These are phyloP conservation scores for Macrochelys suwanniensis DNA, from an alignment of 2,797 vertebrate species.

Conservation along the genomic window DNA sequence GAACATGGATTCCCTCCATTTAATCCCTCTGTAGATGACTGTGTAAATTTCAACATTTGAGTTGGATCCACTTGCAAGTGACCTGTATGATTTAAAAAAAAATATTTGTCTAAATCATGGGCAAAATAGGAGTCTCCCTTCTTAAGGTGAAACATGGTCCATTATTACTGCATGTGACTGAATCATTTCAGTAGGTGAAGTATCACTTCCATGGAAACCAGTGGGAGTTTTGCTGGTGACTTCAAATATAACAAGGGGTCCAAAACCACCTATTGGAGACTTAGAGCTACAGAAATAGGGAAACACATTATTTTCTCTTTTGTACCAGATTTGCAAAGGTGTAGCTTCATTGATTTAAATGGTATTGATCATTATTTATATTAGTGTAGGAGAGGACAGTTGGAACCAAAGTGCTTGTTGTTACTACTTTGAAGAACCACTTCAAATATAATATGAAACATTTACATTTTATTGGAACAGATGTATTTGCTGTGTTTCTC, in stretches of 20 bases:
- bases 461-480: not conserved
- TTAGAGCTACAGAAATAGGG: not conserved
- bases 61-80: not conserved
- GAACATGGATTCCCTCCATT: not conserved
- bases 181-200: not conserved
- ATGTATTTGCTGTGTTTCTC: not conserved
- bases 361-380: not conserved
- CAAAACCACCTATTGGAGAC: too few species aligned
- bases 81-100: not conserved
- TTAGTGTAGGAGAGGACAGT: not conserved
- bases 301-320: not conserved
- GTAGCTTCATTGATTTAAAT: not conserved
- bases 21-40: not conserved
- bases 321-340: not conserved
- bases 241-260: too few species aligned
- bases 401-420: not conserved
- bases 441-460: not conserved
- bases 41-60: not conserved
- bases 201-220: not conserved
- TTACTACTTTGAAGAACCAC: not conserved
- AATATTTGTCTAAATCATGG: not conserved
- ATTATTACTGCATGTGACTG: not conserved
- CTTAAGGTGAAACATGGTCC: not conserved
- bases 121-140: not conserved
- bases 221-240: not conserved